Conservation (phyloP, 2,797 vertebrate species). For the Picus viridis region DNA sequence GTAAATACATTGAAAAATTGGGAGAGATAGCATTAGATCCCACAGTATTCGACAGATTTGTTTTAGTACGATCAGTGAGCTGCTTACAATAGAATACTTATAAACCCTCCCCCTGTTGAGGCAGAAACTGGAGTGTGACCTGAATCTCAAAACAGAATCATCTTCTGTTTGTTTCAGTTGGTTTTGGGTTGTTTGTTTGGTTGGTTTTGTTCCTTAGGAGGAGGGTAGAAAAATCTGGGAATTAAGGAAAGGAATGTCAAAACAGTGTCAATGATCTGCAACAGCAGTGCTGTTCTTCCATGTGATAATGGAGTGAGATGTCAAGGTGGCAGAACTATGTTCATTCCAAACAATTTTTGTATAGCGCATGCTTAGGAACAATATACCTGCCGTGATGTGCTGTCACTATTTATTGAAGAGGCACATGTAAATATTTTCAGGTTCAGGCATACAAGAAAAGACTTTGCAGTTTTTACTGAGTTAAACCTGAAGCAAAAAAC, state of each 20-base stretch:
- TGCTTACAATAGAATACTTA: not conserved
- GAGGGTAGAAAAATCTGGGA: not conserved
- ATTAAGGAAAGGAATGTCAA: not conserved
- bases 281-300: not conserved
- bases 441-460: not conserved
- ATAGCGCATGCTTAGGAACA: not conserved
- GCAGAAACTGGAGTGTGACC: not conserved
- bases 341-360: not conserved
- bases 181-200: no score
- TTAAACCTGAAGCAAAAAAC: not conserved
- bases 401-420: not conserved
- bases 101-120: not conserved
- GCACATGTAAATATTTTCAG: not conserved
- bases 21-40: not conserved
- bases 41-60: not conserved
- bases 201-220: not conserved
- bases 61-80: not conserved
- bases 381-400: not conserved
- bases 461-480: not conserved
- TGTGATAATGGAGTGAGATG: not conserved
- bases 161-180: not conserved
- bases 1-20: constrained; percentile 8
- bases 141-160: not conserved
- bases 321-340: not conserved
- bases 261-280: not conserved